Conservation (phyloP, 2,888 invertebrate species). For the Mylabris sibirica region DNA sequence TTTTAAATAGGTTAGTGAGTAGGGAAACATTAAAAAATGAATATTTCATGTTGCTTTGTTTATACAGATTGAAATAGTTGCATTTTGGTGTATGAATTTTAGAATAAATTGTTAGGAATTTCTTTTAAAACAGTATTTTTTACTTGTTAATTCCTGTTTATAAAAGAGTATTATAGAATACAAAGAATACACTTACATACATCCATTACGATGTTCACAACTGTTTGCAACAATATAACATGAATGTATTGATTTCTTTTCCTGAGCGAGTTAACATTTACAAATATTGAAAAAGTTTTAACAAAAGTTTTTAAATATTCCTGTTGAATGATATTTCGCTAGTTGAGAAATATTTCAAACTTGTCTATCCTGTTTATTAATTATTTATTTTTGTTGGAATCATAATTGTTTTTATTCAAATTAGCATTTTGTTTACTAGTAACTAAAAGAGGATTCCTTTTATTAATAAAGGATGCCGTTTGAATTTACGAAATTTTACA, state of each 20-base stretch:
- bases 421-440: neutral
- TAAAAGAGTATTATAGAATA: neutral
- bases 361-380: neutral
- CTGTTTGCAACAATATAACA: neutral
- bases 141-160: neutral
- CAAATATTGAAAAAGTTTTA: neutral
- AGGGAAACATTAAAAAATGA: neutral
- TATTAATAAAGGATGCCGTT: neutral
- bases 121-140: neutral
- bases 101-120: neutral
- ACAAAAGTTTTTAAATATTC: neutral
- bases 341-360: conserved; percentile 1
- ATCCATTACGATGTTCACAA: too few relatives aligned
- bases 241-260: neutral
- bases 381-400: conserved; percentile 6
- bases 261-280: neutral
- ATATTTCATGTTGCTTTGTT: conserved; percentile 5
- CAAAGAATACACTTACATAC: too few relatives aligned
- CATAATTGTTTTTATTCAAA: neutral
- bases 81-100: neutral
- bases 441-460: neutral
- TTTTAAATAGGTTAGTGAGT: neutral
- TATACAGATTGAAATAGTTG: neutral
- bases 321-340: conserved; percentile 5
- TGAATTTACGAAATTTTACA: too few relatives aligned